Base-by-base conservation (phyloP, 1,140 invertebrate genomes). In the Anagrus nilaparvatae region DNA sequence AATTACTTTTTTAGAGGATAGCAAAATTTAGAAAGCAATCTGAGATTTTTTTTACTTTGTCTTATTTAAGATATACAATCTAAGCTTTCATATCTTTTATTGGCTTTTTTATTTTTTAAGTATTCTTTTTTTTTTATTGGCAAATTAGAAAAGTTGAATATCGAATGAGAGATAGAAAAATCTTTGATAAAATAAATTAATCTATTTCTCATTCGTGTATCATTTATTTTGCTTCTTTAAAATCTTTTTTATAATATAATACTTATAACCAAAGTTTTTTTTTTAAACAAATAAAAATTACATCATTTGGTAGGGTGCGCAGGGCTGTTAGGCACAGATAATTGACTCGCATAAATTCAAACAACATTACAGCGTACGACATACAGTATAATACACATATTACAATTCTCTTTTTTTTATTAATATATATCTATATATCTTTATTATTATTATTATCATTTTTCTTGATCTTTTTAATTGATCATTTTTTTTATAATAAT, bases 281-380 rank as follows among this genome's bases (percentile, higher is more conserved):
- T 58, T 56, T 47, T 63, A 54, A 58, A 66, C 53, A 62, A 60
- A 65, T 67, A 57, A 61, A 55, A 66, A 61, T 60, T 69, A 66
- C 64, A 67, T 64, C 61, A 67, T 63, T 67, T 69, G 60, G 62
- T 69, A 63, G 59, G 61, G 65, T 69, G 65, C 65, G 64, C 63
- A 67, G 65, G 65, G 61, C 64, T 69, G 65, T 65, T 69, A 69
- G 66, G 66, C 66, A 69, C 66, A 69, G 62, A 67, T 69, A 69
- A 69, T 69, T 69, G 65, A 69, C 66, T 69, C 65, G 66, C 66
- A n/a, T n/a, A 69, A 69, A 69, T 69, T 69, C 61, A 67, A 67
- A 67, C 61, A 68, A 68, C 66, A 65, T 67, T 66, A 67, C 63
- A 67, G 65, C 63, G 62, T 67, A 67, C 64, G 64, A 68, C 64